Conservation (phyloP, 2,888 invertebrate genomes). For the Polydrusus cervinus region DNA sequence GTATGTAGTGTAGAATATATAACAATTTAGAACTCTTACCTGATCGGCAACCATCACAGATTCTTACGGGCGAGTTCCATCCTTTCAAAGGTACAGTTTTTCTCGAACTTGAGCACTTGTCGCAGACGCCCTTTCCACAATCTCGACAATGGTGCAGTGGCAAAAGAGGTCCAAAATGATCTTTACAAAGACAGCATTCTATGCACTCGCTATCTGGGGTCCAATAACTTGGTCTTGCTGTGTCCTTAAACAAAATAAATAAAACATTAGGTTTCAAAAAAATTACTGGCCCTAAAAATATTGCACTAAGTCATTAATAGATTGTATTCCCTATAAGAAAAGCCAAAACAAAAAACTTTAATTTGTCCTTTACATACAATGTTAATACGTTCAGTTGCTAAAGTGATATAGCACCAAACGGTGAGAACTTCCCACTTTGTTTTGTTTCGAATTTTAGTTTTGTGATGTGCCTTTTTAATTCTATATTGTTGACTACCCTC, state of each 20-base stretch:
- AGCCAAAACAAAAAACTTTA: too few relatives aligned
- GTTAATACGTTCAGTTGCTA: too few relatives aligned
- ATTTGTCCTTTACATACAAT: too few relatives aligned
- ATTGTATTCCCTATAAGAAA: too few relatives aligned
- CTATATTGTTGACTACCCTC: too few relatives aligned
- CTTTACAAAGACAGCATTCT: constrained; percentile 79
- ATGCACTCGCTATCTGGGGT: constrained; percentile 82
- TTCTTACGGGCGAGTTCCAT: constrained; percentile 82
- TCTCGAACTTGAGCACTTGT: constrained; percentile 74
- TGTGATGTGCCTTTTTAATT: too few relatives aligned
- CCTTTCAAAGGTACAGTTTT: constrained; percentile 82
- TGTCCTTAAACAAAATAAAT: constrained; percentile 70
- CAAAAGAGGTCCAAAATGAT: constrained; percentile 74
- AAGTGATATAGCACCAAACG: too few relatives aligned
- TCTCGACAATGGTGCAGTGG: constrained; percentile 80
- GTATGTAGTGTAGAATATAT: too few relatives aligned
- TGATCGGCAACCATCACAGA: constrained; percentile 79
- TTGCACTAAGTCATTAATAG: too few relatives aligned
- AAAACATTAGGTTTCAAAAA: not conserved
- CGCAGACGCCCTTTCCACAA: constrained; percentile 83
- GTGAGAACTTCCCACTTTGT: too few relatives aligned
- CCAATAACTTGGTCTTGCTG: constrained; percentile 86
- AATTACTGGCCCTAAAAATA: not conserved
- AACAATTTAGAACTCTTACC: too few relatives aligned
- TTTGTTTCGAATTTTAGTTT: too few relatives aligned